Conservation (phyloP, 1,140 invertebrate species). For the Diploscapter pachys region DNA sequence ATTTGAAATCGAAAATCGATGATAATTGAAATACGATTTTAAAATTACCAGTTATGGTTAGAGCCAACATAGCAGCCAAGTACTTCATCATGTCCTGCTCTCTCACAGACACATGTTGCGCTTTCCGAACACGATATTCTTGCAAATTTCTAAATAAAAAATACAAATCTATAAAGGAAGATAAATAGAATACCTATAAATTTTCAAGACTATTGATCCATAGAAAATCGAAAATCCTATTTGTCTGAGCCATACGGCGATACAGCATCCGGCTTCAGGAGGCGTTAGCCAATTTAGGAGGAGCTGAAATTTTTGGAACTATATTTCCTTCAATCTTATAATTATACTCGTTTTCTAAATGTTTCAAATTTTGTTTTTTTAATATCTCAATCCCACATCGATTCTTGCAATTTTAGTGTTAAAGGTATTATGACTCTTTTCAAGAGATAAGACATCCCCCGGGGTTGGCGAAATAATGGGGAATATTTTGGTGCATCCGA, state of each 20-base stretch:
- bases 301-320: constrained; percentile 65
- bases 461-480: too few species aligned
- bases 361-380: too few species aligned
- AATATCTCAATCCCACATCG: too few species aligned
- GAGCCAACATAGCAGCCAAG: constrained; percentile 78
- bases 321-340: too few species aligned
- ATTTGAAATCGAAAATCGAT: background rate
- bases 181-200: constrained; percentile 70
- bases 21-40: background rate
- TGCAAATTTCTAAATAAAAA: constrained; percentile 63
- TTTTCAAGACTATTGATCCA: constrained; percentile 80
- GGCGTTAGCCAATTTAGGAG: constrained; percentile 77
- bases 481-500: too few species aligned
- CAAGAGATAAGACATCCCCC: too few species aligned
- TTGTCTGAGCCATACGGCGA: constrained; percentile 81
- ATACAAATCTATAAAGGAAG: background rate
- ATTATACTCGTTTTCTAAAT: too few species aligned
- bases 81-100: constrained; percentile 81
- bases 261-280: constrained; percentile 68
- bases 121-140: constrained; percentile 77
- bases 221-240: constrained; percentile 84
- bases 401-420: too few species aligned
- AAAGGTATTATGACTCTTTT: too few species aligned
- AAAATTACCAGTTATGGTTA: constrained; percentile 69
- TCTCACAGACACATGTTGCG: constrained; percentile 78